Conservation (phyloP, 2,797 vertebrate species). For the Vespertilio murinus region DNA sequence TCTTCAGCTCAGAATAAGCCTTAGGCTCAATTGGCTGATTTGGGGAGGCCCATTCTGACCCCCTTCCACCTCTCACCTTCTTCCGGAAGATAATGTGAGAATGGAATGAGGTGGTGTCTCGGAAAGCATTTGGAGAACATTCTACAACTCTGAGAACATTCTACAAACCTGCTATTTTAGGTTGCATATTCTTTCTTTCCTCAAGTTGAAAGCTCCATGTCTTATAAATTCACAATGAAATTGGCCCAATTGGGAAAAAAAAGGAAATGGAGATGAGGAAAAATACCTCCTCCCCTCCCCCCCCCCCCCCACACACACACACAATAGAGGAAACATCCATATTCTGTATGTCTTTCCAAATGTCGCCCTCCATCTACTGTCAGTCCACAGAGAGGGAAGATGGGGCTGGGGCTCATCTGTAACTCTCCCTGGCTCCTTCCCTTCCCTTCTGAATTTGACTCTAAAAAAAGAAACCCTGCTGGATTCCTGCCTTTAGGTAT, state of each 20-base stretch:
- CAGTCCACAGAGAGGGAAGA: conserved; percentile 65
- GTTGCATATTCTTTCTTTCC: background rate
- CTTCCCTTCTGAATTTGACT: conserved; percentile 90
- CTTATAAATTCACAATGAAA: background rate
- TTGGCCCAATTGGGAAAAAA: background rate
- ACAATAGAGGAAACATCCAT: background rate
- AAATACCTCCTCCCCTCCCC: background rate
- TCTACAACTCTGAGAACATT: background rate
- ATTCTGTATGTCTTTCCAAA: background rate
- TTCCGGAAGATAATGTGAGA: background rate
- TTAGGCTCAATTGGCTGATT: background rate
- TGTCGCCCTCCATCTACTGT: conserved; percentile 30
- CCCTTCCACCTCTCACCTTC: background rate
- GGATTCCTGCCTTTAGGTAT: conserved; percentile 88
- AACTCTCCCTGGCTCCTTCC: conserved; percentile 75
- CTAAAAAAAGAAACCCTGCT: conserved; percentile 84
- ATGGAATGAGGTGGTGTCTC: background rate
- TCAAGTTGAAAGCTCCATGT: conserved; percentile 32
- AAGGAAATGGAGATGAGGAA: background rate
- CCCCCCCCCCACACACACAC: background rate
- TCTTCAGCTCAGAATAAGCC: background rate
- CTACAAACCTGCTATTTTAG: background rate
- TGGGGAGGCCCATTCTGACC: background rate
- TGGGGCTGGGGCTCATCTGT: conserved; percentile 80
- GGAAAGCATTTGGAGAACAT: background rate